These are phyloP conservation scores for Ameiurus melas DNA, from an alignment of 2,113 vertebrate species.

Conservation along the genomic window DNA sequence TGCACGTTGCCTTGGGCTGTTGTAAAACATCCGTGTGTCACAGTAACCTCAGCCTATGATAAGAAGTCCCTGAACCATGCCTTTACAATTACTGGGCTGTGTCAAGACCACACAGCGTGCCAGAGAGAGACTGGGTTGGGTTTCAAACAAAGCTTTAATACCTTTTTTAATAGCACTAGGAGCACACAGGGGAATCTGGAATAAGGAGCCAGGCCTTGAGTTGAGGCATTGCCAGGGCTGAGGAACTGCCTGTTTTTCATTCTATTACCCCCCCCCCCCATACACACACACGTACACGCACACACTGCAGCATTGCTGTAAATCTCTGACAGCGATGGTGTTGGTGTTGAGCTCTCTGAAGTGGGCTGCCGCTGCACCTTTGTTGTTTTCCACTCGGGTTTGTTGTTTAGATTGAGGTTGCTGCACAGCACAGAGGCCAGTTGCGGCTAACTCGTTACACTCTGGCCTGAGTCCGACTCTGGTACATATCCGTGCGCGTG, in stretches of 20 bases:
- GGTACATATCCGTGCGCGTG: slow-evolving; percentile 11
- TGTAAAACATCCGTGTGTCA: slow-evolving; percentile 39
- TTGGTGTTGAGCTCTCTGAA: slow-evolving; percentile 6
- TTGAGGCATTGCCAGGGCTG: slow-evolving; percentile 65
- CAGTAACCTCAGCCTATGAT: slow-evolving; percentile 42
- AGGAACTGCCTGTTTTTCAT: slow-evolving; percentile 53
- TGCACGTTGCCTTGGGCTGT: slow-evolving; percentile 23
- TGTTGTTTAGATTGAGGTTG: slow-evolving; percentile 38
- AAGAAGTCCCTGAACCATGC: background rate
- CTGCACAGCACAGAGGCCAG: background rate
- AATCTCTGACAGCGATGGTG: slow-evolving; percentile 12
- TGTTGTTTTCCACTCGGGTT: slow-evolving; percentile 31
- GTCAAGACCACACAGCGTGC: slow-evolving; percentile 48
- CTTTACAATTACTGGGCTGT: slow-evolving; percentile 28
- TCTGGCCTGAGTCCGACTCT: slow-evolving; percentile 25
- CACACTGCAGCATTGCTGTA: slow-evolving; percentile 19
- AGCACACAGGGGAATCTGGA: slow-evolving; percentile 38
- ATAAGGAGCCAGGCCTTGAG: slow-evolving; percentile 49
- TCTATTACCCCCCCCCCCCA: slow-evolving; percentile 17
- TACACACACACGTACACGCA: slow-evolving; percentile 32
- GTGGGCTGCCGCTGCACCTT: slow-evolving; percentile 8
- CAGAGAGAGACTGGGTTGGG: slow-evolving; percentile 55
- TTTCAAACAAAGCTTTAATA: slow-evolving; percentile 66
- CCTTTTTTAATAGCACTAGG: slow-evolving; percentile 57
- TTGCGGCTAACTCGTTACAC: slow-evolving; percentile 9